Evolutionary conservation across 2,113 vertebrate genomes (phyloP), one percentile per base, ranked within the genome.

Genomic region (Gadus chalcogrammus): DNA sequence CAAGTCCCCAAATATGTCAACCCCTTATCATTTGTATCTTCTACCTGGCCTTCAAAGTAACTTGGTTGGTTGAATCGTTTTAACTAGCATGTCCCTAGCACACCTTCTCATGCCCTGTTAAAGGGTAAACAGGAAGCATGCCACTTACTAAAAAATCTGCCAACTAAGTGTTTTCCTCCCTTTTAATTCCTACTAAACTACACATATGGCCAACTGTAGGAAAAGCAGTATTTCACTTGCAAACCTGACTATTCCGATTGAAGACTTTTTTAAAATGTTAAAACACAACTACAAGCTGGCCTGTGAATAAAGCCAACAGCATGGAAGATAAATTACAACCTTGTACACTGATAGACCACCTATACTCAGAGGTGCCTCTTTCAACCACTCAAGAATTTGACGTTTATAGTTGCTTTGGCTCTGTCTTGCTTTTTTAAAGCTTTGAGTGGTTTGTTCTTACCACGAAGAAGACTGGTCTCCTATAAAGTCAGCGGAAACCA

Each of bases 181-280:
- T 65, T 65, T 62, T 73, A 52, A 75, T 77, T 66, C 61, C 68
- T 67, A 64, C 58, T 20, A 48, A 60, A 61, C 77, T 78, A 71
- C 81, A 83, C 77, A 77, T 74, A 17, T 74, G 18, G 68, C 70
- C n/a, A 8, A 81, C 67, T 67, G 48, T n/a, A n/a, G n/a, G 42
- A 74, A 42, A 68, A 68, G 65, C 65, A 56, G 67, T 76, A 60
- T 72, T 87, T 88, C 52, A 13, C 70, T 72, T 68, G 59, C 61
- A 67, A 27, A 67, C 62, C 15, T 9, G 20, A 78, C 63, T 70
- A 68, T 74, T 68, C 52, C 67, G 77, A 82, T 60, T 0, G 42
- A 38, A 68, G 76, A 73, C n/a, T 82, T 84, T 71, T 82, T 80
- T 65, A 87, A 87, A 74, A 75, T 72, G 71, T 89, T 70, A 71